phyloP scores from a whole-genome alignment of 2,113 vertebrate genomes.

The Mus pahari region DNA sequence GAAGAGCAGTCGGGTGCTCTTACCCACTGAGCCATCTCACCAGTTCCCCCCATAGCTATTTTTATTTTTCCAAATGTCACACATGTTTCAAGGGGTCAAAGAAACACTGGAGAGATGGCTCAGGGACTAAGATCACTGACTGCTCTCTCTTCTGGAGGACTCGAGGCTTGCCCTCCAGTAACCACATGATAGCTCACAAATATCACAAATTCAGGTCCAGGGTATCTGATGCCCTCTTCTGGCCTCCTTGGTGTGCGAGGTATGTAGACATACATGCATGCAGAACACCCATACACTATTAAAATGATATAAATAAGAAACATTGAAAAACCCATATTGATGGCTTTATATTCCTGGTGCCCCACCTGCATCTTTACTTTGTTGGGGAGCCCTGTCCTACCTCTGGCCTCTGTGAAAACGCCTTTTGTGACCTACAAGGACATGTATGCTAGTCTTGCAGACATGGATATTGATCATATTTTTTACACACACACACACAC shows the following conservation, averaged over 20 bases:
- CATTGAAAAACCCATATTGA: neutral
- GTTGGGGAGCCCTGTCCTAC: neutral
- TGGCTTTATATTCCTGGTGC: neutral
- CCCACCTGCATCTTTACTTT: neutral
- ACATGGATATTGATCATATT: neutral
- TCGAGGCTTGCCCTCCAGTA: neutral
- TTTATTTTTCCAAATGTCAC: slow-evolving; percentile 50
- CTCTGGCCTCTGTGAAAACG: neutral
- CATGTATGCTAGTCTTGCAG: neutral
- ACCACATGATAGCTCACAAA: neutral
- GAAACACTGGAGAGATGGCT: neutral
- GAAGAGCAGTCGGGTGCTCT: too few species aligned
- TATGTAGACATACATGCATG: neutral
- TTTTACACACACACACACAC: neutral
- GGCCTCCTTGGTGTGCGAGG: neutral
- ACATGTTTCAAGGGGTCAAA: slow-evolving; percentile 2
- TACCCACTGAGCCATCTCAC: too few species aligned
- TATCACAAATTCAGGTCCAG: neutral
- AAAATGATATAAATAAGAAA: neutral
- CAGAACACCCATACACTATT: neutral
- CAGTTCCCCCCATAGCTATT: neutral
- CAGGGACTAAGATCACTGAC: neutral
- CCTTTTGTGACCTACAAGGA: neutral
- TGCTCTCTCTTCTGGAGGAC: neutral
- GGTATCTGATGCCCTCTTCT: neutral